Evolutionary conservation across 2,113 vertebrate species (phyloP).

Genomic region (Neodontobutis hainanensis): DNA sequence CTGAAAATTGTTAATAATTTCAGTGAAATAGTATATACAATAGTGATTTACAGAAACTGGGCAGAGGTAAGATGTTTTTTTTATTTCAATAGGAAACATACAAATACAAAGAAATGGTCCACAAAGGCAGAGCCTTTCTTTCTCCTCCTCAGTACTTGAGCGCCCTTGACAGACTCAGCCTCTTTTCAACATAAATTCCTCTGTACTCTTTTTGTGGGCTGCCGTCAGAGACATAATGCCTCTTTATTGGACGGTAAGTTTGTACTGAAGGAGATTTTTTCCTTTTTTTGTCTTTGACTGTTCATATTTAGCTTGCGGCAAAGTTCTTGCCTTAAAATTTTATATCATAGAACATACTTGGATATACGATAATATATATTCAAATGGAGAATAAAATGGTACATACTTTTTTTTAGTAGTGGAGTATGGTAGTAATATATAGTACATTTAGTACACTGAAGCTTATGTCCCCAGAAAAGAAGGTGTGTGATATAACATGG

Average conservation of each 20-base stretch:
- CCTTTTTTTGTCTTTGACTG: no score
- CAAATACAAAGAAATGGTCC: neutral
- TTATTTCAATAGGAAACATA: neutral
- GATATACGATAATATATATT: no score
- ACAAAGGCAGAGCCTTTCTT: neutral
- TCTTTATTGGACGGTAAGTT: neutral
- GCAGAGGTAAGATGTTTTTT: neutral
- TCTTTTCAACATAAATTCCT: conserved; percentile 14
- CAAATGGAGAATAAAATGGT: no score
- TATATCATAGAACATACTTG: no score
- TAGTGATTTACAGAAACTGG: neutral
- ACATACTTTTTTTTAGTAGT: no score
- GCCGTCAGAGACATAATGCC: neutral
- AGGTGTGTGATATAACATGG: neutral
- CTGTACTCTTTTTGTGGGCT: neutral
- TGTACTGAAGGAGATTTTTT: neutral
- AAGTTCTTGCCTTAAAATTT: no score
- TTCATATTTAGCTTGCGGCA: no score
- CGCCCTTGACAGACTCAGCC: conserved; percentile 1
- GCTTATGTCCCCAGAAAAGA: no score
- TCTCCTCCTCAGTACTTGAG: neutral
- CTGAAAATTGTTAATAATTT: neutral
- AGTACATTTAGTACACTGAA: no score
- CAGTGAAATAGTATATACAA: neutral
- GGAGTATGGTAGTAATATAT: no score